A percentile compares a stretch with the other conserved stretches of the same genome.
Evolutionary conservation across 30 jellyfish, hydroid and myxozoan genomes (phyloP).

Genomic region (Catostylus mosaicus): DNA sequence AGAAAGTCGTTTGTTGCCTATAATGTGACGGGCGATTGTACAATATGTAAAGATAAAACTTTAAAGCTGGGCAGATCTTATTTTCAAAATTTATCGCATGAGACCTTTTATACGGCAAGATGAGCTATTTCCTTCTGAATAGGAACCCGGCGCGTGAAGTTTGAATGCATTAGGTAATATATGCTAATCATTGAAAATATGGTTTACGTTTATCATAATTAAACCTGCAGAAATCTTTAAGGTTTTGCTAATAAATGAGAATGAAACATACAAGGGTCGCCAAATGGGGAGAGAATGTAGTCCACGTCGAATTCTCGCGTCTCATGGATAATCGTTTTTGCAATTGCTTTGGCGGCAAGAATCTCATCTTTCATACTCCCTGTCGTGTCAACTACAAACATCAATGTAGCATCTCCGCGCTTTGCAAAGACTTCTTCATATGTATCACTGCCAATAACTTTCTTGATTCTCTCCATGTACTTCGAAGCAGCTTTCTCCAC

Average conservation of each 20-base stretch:
- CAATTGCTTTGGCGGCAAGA: conserved; percentile 81
- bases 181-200: no score
- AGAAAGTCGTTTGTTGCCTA: no score
- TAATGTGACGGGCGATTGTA: no score
- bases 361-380: conserved; percentile 87
- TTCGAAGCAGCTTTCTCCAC: conserved; percentile 81
- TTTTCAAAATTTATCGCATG: no score
- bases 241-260: background rate
- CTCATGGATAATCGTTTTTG: conserved; percentile 59
- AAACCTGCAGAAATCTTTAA: no score
- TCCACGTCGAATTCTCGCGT: conserved; percentile 74
- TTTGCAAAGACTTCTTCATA: conserved; percentile 71
- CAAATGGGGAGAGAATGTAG: conserved; percentile 86
- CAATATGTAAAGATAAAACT: no score
- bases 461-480: conserved; percentile 64
- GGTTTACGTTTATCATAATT: no score
- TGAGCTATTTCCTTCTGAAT: no score
- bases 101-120: no score
- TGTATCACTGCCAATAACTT: conserved; percentile 71
- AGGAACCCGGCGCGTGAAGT: no score
- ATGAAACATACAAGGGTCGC: conserved; percentile 76
- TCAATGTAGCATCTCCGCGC: conserved; percentile 85
- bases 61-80: no score
- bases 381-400: conserved; percentile 86
- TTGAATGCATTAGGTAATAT: no score